Evolutionary conservation across 2,888 invertebrate species (phyloP).

Genomic region (Camponotus fellah): DNA sequence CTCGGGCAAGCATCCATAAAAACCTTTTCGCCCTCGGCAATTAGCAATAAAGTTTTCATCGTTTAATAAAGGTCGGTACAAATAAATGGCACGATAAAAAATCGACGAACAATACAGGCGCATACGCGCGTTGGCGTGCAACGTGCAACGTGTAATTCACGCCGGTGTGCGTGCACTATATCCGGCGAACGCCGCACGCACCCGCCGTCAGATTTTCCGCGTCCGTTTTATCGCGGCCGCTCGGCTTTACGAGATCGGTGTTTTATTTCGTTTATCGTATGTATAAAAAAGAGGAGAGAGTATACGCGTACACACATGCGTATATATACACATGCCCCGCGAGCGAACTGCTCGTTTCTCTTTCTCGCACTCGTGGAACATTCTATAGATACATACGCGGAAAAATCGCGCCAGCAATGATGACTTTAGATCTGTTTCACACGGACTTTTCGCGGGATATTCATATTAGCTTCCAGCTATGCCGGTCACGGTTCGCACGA

Average conservation of each 20-base stretch:
- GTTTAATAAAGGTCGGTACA: conserved; percentile 83
- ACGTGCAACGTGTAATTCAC: conserved; percentile 66
- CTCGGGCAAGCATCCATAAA: conserved; percentile 79
- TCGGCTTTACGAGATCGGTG: conserved; percentile 76
- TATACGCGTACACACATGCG: not conserved
- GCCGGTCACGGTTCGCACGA: conserved; percentile 8
- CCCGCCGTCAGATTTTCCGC: conserved; percentile 71
- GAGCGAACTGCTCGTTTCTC: not conserved
- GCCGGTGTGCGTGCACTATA: conserved; percentile 70
- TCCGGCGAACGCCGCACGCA: conserved; percentile 62
- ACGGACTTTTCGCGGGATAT: conserved; percentile 11
- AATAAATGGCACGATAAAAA: conserved; percentile 83
- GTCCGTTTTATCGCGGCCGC: conserved; percentile 71
- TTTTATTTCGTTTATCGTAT: conserved; percentile 77
- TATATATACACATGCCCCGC: not conserved
- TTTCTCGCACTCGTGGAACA: not conserved
- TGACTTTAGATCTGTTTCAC: conserved; percentile 23
- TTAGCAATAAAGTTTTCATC: conserved; percentile 84
- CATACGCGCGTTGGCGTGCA: conserved; percentile 53
- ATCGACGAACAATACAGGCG: conserved; percentile 78
- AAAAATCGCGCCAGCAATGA: conserved; percentile 26
- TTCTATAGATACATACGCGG: not conserved
- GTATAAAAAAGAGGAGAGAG: conserved; percentile 50
- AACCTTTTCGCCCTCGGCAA: conserved; percentile 82
- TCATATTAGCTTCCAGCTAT: not conserved